Evolutionary conservation across 2,888 invertebrate genomes (phyloP).

Genomic region (Cataglyphis altisquamis): DNA sequence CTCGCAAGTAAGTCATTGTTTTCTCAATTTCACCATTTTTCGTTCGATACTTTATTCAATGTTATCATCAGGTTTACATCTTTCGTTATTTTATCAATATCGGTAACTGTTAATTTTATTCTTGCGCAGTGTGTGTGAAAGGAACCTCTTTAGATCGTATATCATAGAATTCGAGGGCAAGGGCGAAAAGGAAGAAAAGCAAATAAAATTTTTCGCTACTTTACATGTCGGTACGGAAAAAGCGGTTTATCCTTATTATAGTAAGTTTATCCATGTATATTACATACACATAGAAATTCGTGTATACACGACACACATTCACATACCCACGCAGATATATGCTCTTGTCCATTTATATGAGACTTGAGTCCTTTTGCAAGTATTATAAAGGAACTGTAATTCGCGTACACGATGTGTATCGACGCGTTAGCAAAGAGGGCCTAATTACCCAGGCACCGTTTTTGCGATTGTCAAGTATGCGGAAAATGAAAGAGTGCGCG

Average conservation of each 20-base stretch:
- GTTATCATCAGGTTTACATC: conserved; percentile 61
- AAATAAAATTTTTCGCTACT: conserved; percentile 29
- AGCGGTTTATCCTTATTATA: conserved; percentile 53
- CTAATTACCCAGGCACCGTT: conserved; percentile 68
- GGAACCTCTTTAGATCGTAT: conserved; percentile 43
- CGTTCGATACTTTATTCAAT: not conserved
- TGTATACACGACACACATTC: not conserved
- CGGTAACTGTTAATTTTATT: conserved; percentile 67
- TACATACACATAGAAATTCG: conserved; percentile 6
- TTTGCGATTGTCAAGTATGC: conserved; percentile 60
- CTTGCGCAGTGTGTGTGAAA: conserved; percentile 7
- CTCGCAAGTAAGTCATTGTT: conserved; percentile 51
- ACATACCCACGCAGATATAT: not conserved
- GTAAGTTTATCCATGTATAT: conserved; percentile 53
- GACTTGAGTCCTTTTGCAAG: conserved; percentile 63
- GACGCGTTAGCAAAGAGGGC: conserved; percentile 65
- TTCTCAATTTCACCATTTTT: conserved; percentile 18
- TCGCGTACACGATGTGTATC: conserved; percentile 49
- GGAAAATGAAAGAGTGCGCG: conserved; percentile 42
- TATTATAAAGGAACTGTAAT: conserved; percentile 56
- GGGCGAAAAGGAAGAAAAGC: not conserved
- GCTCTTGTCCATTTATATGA: conserved; percentile 55
- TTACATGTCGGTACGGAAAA: conserved; percentile 43
- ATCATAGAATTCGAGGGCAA: conserved; percentile 31
- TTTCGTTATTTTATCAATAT: conserved; percentile 73